Evolutionary conservation across 2,888 invertebrate genomes (phyloP), one percentile per base, ranked within the genome.

Genomic region (Drosophila eohydei): DNA sequence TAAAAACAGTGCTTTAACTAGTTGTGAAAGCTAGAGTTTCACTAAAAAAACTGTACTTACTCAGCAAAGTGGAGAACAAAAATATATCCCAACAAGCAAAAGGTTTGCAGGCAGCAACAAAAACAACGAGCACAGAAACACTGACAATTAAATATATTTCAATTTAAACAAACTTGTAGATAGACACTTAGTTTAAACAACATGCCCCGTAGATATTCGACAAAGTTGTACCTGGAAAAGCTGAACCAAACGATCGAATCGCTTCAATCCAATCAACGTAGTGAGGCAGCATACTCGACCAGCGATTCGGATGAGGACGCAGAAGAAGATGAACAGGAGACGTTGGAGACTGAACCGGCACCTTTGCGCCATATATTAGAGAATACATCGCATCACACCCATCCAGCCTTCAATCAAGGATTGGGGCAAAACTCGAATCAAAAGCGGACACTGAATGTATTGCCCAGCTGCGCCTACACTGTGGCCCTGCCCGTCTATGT

Each of bases 401-500:
- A 67, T n/a, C 65, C 81, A 0, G 16, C 14, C 0, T 0, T 50
- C 2, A 83, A 87, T 40, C 21, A 38, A 6, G 89, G 89, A 0
- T 44, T 77, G 9, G 56, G 55, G 14, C 14, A 61, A 0, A 54
- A 28, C 2, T 9, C 41, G 2, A 38, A 67, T 16, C 16, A 61
- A 0, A 30, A 54, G 5, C 30, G n/a, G 0, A 14, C 16, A 0
- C 11, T 61, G 4, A 63, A 48, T 5, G 9, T 61, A 2, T 83
- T 55, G 60, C 84, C 89, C 12, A 78, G 11, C n/a, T 72, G 84
- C 21, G 30, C 58, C 6, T 44, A 72, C 0, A 66, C 71, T 0
- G 64, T 78, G 32, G 75, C 83, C 1, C 16, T 89, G 28, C 78
- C 84, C 0, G 16, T 84, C 2, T 84, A 72, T 12, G 21, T 89